Evolutionary conservation across 2,113 vertebrate genomes (phyloP).

Genomic region (Cairina moschata): DNA sequence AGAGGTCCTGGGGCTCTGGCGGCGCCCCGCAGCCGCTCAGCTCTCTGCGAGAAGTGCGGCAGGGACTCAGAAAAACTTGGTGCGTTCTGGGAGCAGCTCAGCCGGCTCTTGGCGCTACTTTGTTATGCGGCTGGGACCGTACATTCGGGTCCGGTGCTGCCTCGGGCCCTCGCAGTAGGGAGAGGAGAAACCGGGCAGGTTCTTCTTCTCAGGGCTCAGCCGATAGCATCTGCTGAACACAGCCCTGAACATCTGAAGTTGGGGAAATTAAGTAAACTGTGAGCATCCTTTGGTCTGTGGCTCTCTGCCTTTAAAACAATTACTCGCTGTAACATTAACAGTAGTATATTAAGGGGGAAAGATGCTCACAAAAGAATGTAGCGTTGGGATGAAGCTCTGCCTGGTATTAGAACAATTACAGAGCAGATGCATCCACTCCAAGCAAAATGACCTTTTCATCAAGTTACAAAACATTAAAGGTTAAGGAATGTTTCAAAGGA

Average conservation of each 20-base stretch:
- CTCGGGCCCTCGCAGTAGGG: background rate
- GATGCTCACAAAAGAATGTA: background rate
- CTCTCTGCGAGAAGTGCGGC: no score
- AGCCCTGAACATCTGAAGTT: constrained; percentile 32
- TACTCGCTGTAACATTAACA: constrained; percentile 45
- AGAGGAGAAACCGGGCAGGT: background rate
- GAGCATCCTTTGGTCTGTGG: constrained; percentile 53
- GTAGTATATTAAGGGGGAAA: background rate
- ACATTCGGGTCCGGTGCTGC: background rate
- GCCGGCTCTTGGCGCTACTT: background rate
- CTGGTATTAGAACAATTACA: constrained; percentile 69
- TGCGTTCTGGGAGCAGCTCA: background rate
- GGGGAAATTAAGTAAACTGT: constrained; percentile 55
- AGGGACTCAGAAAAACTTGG: no score
- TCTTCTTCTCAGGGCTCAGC: constrained; percentile 23
- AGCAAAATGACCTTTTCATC: constrained; percentile 82
- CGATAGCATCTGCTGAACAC: constrained; percentile 28
- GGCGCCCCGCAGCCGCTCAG: background rate
- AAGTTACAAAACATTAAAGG: constrained; percentile 81
- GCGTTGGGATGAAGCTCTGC: constrained; percentile 60
- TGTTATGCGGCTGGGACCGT: background rate
- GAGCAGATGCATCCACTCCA: constrained; percentile 70
- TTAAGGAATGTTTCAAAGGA: constrained; percentile 80
- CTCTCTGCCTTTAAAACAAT: constrained; percentile 39
- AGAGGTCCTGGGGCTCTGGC: background rate